These are phyloP conservation scores for Tyrannus savana DNA, from an alignment of 2,113 vertebrate species.

Conservation along the genomic window DNA sequence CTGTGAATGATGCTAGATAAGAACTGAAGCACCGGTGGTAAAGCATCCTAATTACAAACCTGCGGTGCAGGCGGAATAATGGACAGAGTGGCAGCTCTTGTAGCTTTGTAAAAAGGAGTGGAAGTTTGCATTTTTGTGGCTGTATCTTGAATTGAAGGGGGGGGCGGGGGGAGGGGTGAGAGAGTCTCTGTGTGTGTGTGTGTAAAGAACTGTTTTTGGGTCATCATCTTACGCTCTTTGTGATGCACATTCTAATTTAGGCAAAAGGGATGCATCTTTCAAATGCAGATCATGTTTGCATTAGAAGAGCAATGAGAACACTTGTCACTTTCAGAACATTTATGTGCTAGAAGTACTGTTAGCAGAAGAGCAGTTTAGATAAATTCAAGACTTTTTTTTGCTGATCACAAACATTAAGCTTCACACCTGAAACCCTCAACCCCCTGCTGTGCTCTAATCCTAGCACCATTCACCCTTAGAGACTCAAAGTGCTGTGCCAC, in stretches of 20 bases:
- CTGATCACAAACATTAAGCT: slow-evolving; percentile 89
- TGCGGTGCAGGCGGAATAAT: slow-evolving; percentile 12
- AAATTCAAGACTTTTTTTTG: slow-evolving; percentile 87
- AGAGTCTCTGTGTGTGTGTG: background rate
- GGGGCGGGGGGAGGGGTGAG: background rate
- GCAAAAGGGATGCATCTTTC: slow-evolving; percentile 82
- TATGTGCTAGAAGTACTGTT: slow-evolving; percentile 89
- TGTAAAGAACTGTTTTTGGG: slow-evolving; percentile 69
- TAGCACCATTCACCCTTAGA: slow-evolving; percentile 89
- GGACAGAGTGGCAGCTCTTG: slow-evolving; percentile 26
- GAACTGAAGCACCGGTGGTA: slow-evolving; percentile 32
- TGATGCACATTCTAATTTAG: slow-evolving; percentile 84
- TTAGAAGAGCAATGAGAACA: slow-evolving; percentile 85
- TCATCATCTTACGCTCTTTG: slow-evolving; percentile 80
- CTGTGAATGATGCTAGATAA: slow-evolving; percentile 29
- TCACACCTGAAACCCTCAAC: slow-evolving; percentile 89
- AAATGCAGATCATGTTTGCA: slow-evolving; percentile 88
- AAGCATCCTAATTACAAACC: slow-evolving; percentile 52
- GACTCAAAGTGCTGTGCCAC: slow-evolving; percentile 83
- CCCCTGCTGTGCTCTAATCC: slow-evolving; percentile 89
- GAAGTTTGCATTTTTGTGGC: slow-evolving; percentile 35
- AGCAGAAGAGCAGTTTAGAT: slow-evolving; percentile 90
- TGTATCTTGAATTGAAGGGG: slow-evolving; percentile 19
- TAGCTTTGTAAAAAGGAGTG: slow-evolving; percentile 24
- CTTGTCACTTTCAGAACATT: slow-evolving; percentile 88